Base-by-base conservation (phyloP, 1,140 invertebrate genomes). In the Lasioglossum baleicum region DNA sequence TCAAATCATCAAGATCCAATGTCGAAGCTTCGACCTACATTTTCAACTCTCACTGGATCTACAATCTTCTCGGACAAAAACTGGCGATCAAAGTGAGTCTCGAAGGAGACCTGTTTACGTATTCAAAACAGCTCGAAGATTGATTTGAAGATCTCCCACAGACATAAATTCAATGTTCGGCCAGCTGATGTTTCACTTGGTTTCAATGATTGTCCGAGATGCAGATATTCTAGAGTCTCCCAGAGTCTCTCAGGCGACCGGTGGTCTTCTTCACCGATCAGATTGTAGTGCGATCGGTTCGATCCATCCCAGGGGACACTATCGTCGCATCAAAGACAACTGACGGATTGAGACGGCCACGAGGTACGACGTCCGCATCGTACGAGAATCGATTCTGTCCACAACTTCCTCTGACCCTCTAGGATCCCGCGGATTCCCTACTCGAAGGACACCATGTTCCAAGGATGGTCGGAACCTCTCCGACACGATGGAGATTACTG, bases 321-420 rank as follows among this genome's bases (percentile, higher is more conserved):
- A 51, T 53, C 75, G 15, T 15, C 40, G 64, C 64, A 67, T 75
- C 66, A 75, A n/a, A 22, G 4, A n/a, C 0, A 15, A 15, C 40
- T 72, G 60, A 78, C 40, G 31, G 35, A 78, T 78, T 56, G 67
- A 6, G 22, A 0, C 0, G 26, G 4, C 5, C 17, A 63, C 17
- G 22, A 6, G 35, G n/a, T 8, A 0, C 48, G 67, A 64, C 42
- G 75, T 64, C 26, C 15, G 42, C 60, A 61, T 44, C n/a, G 8
- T 10, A 0, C 22, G 20, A 0, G 66, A 17, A 69, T 69, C 75
- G 75, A 76, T 69, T 22, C 17, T 13, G 48, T 60, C 17, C 10
- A 48, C 5, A 64, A 26, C 15, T 20, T 11, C 13, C 17, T 56
- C 15, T 35, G 2, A 35, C 35, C 35, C 20, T 20, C 15, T 3